These are phyloP conservation scores for Malachius bipustulatus DNA, from an alignment of 2,888 invertebrate species.

Conservation along the genomic window DNA sequence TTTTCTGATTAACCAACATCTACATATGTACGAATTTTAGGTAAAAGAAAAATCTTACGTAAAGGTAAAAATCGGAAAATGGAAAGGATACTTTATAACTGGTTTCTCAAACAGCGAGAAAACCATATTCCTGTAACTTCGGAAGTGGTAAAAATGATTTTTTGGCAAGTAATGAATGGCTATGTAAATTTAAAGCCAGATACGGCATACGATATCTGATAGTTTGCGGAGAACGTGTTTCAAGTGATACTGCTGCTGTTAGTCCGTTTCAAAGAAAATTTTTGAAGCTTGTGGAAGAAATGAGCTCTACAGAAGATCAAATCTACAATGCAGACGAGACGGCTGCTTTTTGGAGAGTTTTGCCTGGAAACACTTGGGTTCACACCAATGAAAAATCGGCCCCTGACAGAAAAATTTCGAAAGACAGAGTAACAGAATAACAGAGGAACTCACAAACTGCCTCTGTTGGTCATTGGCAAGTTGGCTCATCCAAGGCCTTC, in stretches of 20 bases:
- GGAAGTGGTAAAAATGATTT: conserved; percentile 16
- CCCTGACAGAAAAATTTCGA: conserved; percentile 12
- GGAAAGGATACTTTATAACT: conserved; percentile 14
- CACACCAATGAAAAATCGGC: not conserved
- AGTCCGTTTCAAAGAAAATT: conserved; percentile 14
- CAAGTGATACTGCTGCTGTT: conserved; percentile 15
- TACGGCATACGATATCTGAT: conserved; percentile 14
- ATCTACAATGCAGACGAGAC: not conserved
- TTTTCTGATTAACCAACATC: no score
- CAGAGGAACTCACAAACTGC: conserved; percentile 8
- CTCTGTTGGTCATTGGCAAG: no score
- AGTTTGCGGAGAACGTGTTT: conserved; percentile 19
- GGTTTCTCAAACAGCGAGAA: conserved; percentile 16
- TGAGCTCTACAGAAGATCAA: not conserved
- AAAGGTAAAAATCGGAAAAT: conserved; percentile 15
- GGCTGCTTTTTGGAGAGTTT: not conserved
- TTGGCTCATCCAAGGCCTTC: no score
- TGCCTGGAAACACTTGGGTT: not conserved
- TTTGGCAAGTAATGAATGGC: conserved; percentile 19
- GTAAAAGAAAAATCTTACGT: conserved; percentile 13
- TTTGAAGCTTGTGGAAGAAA: conserved; percentile 1
- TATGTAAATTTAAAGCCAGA: conserved; percentile 20
- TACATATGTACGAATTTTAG: conserved; percentile 7
- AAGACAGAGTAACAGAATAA: not conserved
- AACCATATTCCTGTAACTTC: conserved; percentile 16